Base-by-base conservation (phyloP, 2,888 invertebrate species). In the Leucoma salicis region DNA sequence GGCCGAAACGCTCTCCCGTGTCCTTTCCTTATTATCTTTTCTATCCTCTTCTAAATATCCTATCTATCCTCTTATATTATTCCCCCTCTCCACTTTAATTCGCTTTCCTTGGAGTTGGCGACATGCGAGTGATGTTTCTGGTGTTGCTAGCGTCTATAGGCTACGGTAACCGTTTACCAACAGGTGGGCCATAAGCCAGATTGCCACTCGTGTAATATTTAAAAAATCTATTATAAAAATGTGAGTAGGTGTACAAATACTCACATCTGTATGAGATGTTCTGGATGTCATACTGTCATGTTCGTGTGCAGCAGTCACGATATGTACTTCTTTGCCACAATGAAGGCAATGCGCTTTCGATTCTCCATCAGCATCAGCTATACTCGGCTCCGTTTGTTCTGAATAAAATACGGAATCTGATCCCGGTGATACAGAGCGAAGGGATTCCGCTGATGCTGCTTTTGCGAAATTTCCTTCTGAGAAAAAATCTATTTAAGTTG, bases 371-470 rank as follows among this genome's bases (percentile, higher is more conserved):
- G 88, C 79, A 2, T 74, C 82, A 11, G 83, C 84, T 35, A 81
- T 67, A 47, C 85, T 87, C 39, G 90, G 90, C 73, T 93, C 93
- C 8, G 92, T 93, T 55, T 91, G 93, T 76, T 96, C 96, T 69
- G 95, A 95, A 83, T 96, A 96, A 82, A 97, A 97, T 15, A 97
- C 96, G 42, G 95, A 96, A 78, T 97, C 96, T 53, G 96, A 96
- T 14, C 97, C 96, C 2, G 96, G 96, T 66, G 96, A 96, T 28
- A 95, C 96, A n/a, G 96, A 96, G 34, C 96, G 92, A 39, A 97
- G 83, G 0, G 96, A 96, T 82, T 97, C 97, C 32, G 95, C 95
- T 59, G 96, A 96, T 46, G 96, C 91, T 7, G 96, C 95, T 82
- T 96, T 96, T 38, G 95, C 83, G 57, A 79, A 86, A 70, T 88